These are phyloP conservation scores for Vimba vimba DNA, from an alignment of 2,113 vertebrate genomes.

Conservation along the genomic window DNA sequence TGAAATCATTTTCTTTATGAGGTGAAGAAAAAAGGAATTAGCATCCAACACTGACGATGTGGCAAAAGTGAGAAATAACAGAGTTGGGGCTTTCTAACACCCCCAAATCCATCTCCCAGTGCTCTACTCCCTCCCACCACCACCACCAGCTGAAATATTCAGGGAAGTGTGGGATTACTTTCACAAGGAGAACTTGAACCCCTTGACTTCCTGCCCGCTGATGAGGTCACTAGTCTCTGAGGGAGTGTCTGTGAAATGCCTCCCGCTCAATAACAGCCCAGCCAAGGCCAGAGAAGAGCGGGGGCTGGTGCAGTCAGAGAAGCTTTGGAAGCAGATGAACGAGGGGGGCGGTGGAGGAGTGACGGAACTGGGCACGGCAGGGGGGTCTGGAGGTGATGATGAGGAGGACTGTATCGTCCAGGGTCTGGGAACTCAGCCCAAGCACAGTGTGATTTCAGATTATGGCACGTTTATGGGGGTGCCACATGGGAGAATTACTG, in stretches of 20 bases:
- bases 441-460: constrained; percentile 65
- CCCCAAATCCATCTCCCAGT: constrained; percentile 44
- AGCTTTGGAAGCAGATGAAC: constrained; percentile 7
- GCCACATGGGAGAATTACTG: constrained; percentile 62
- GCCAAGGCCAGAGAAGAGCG: constrained; percentile 57
- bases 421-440: constrained; percentile 56
- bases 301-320: constrained; percentile 31
- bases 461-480: constrained; percentile 56
- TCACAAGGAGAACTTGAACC: constrained; percentile 77
- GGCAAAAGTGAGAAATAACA: constrained; percentile 66
- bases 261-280: constrained; percentile 65
- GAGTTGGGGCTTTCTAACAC: constrained; percentile 60
- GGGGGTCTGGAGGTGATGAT: constrained; percentile 13
- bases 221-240: constrained; percentile 79
- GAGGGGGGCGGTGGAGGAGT: constrained; percentile 12
- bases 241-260: constrained; percentile 77
- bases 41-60: constrained; percentile 62
- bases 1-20: constrained; percentile 47
- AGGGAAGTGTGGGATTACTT: constrained; percentile 77
- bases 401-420: constrained; percentile 45
- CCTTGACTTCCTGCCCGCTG: constrained; percentile 77
- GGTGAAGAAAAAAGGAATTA: constrained; percentile 40
- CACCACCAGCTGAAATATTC: constrained; percentile 60
- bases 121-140: constrained; percentile 27
- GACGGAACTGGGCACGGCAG: constrained; percentile 31